A percentile compares a stretch with the other conserved stretches of the same genome.
Conservation (phyloP, 2,888 invertebrate genomes). For the Lasioglossum leucozonium region DNA sequence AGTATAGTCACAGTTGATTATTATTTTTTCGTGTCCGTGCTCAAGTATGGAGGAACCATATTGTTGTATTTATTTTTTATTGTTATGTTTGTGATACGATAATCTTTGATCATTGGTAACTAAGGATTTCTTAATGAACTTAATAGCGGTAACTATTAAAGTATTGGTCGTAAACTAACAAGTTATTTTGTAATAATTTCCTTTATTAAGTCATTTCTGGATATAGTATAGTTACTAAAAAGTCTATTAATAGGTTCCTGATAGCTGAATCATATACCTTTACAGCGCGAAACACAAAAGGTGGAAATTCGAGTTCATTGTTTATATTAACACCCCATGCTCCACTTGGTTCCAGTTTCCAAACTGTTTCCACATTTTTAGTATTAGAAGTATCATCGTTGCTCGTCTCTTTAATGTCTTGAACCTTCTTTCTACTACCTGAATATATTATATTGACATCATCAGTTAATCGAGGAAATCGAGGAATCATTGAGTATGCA, state of each 20-base stretch:
- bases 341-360: constrained; percentile 80
- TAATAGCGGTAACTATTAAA: too few species aligned
- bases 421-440: constrained; percentile 81
- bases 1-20: neutral
- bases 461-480: constrained; percentile 60
- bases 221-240: neutral
- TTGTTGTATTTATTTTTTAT: too few species aligned
- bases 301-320: constrained; percentile 80
- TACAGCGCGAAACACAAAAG: constrained; percentile 83
- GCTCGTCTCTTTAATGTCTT: constrained; percentile 75
- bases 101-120: too few species aligned
- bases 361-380: constrained; percentile 76
- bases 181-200: too few species aligned
- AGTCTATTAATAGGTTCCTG: constrained; percentile 31
- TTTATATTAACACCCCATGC: constrained; percentile 80
- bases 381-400: constrained; percentile 69
- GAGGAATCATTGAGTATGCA: neutral
- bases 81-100: too few species aligned
- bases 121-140: too few species aligned
- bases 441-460: constrained; percentile 76
- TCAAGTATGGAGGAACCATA: neutral
- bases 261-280: constrained; percentile 79
- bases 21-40: neutral
- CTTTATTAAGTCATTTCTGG: neutral
- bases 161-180: too few species aligned